These are phyloP conservation scores for Dynastes grantii DNA, from an alignment of 2,888 invertebrate genomes.

Conservation along the genomic window DNA sequence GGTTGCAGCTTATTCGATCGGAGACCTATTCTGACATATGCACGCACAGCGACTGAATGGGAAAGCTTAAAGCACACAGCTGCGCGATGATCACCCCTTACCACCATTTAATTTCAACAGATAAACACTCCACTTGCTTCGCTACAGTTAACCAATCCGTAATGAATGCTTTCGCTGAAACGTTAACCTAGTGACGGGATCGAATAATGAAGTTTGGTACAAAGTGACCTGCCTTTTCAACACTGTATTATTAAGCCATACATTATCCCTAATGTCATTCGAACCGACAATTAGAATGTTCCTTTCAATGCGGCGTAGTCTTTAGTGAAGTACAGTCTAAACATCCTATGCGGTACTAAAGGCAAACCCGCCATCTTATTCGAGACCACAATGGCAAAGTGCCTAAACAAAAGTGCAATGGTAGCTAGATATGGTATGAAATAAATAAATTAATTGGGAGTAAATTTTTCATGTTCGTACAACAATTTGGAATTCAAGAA, in stretches of 20 bases:
- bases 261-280: constrained; percentile 69
- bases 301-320: constrained; percentile 53
- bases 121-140: constrained; percentile 16
- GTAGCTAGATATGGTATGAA: constrained; percentile 29
- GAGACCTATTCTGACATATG: constrained; percentile 68
- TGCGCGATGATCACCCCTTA: constrained; percentile 65
- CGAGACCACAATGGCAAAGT: constrained; percentile 66
- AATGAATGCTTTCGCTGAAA: constrained; percentile 61
- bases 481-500: too few species aligned
- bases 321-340: constrained; percentile 34
- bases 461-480: too few species aligned
- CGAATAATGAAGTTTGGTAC: constrained; percentile 71
- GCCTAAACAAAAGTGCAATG: constrained; percentile 61
- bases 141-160: constrained; percentile 32
- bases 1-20: constrained; percentile 63
- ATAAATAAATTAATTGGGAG: constrained; percentile 12
- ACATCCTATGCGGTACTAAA: constrained; percentile 38
- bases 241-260: constrained; percentile 71
- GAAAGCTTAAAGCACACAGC: constrained; percentile 67
- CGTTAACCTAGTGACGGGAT: constrained; percentile 65
- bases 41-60: constrained; percentile 67
- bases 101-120: constrained; percentile 61
- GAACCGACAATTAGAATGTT: constrained; percentile 66
- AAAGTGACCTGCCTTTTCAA: constrained; percentile 72
- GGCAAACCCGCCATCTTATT: constrained; percentile 64